Conservation (phyloP, 2,797 vertebrate species). For the Salmo trutta region DNA sequence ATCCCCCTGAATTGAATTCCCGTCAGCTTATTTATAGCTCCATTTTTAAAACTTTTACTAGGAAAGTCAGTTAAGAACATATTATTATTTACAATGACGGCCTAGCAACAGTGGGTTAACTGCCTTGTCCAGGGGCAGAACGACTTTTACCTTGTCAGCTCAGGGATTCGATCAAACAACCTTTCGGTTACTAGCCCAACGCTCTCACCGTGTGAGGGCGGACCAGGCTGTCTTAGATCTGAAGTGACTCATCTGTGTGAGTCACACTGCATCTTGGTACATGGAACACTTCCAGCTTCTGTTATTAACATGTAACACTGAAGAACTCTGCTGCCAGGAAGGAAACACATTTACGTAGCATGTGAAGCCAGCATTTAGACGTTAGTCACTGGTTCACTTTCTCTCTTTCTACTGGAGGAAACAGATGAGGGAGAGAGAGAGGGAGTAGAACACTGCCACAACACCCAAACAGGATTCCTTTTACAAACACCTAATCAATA, state of each 20-base stretch:
- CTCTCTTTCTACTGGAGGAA: slow-evolving; percentile 17
- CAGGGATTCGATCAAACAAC: too few relatives aligned
- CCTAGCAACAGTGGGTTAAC: too few relatives aligned
- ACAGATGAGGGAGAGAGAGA: slow-evolving; percentile 13
- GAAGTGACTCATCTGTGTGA: not conserved
- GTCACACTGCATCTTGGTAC: not conserved
- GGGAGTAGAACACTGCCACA: not conserved
- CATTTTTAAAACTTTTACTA: too few relatives aligned
- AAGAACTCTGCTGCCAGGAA: not conserved
- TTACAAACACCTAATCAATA: not conserved
- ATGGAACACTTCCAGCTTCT: not conserved
- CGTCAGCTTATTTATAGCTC: slow-evolving; percentile 61
- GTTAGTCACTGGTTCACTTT: slow-evolving; percentile 46
- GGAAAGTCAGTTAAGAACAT: too few relatives aligned
- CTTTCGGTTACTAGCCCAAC: too few relatives aligned
- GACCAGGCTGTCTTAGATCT: not conserved
- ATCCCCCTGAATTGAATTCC: slow-evolving; percentile 23
- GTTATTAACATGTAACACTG: not conserved
- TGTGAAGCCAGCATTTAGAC: slow-evolving; percentile 28
- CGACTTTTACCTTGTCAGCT: too few relatives aligned
- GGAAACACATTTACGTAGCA: slow-evolving; percentile 45
- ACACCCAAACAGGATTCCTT: not conserved
- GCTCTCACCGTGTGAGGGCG: too few relatives aligned
- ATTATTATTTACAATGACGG: too few relatives aligned
- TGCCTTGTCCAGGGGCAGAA: too few relatives aligned